Percentiles rank a stretch among this genome's conserved stretches.
Conservation (phyloP, 2,113 vertebrate species). For the Mellivora capensis region DNA sequence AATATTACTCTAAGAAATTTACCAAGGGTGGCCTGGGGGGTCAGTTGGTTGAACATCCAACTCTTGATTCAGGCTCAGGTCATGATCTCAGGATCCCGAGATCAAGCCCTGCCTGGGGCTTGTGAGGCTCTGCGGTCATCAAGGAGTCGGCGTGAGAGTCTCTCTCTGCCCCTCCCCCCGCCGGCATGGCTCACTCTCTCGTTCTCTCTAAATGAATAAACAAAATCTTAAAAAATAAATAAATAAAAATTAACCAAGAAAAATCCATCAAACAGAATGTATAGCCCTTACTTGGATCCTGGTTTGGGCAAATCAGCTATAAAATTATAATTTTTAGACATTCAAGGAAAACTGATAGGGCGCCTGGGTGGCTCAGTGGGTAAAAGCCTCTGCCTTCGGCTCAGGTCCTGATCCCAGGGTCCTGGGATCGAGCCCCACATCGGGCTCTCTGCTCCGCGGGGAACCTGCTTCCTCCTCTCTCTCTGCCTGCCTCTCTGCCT, state of each 20-base stretch:
- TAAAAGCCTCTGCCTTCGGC: no score
- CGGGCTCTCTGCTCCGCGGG: no score
- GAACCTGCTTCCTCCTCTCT: no score
- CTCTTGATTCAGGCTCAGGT: neutral
- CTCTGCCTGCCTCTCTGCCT: no score
- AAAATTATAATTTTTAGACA: neutral
- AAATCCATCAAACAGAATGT: neutral
- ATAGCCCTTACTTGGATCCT: neutral
- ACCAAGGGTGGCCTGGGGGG: neutral
- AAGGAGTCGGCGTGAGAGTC: neutral
- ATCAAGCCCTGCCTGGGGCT: neutral
- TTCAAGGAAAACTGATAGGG: neutral
- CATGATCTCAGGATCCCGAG: neutral
- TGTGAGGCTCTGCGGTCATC: neutral
- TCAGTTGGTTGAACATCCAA: neutral
- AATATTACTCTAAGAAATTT: neutral
- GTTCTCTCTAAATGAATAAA: neutral
- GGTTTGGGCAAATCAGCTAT: neutral
- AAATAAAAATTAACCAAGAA: neutral
- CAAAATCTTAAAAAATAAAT: neutral
- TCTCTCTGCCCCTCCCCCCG: neutral
- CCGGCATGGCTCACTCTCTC: neutral
- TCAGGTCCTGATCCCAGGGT: no score
- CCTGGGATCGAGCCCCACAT: no score
- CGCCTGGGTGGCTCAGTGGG: no score